Base-by-base conservation (phyloP, 2,797 vertebrate genomes). In the Pristis pectinata region DNA sequence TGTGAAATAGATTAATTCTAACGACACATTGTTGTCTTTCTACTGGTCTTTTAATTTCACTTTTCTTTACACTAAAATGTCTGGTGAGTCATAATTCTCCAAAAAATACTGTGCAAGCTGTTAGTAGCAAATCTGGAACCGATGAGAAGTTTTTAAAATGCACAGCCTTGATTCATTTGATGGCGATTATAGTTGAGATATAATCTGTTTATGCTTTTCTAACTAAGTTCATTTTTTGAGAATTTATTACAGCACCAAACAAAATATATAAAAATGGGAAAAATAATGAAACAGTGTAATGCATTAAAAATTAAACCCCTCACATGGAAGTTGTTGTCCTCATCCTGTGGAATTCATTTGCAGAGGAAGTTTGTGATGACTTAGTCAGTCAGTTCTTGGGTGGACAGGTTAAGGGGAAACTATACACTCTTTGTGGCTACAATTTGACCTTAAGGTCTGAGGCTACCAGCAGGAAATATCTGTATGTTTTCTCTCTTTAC, bases 1-100 rank as follows among this genome's bases (percentile, higher is more conserved):
- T 95, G 89, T 96, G 96, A 97, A 97, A 97, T 97, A 96, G 96
- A 97, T 97, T 97, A 96, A 97, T 97, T 97, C 97, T 96, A 97
- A 95, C 97, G 96, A 96, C 96, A 96, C 96, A 95, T 96, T 95
- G 95, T 95, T 95, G 96, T 97, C 95, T 96, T 97, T 95, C 95
- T 96, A 97, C 97, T 83, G 61, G 34, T 44, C 77, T 53, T 94
- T 94, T 83, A 44, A 94, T 95, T 95, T 94, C 74, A 93, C 96
- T 96, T 96, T 96, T 96, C 95, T 53, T 70, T 82, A 37, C 64
- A 96, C 96, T 94, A 74, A 34, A 94, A 72, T 95, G 96, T 97
- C 97, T 97, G 97, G 97, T 97, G 95, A 96, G 96, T 95, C 96
- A 96, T 95, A 96, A 96, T 96, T 96, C 95, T 95, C 96, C 95